These are phyloP conservation scores for Cephalopholis sonnerati DNA, from an alignment of 2,113 vertebrate genomes.

Conservation along the genomic window DNA sequence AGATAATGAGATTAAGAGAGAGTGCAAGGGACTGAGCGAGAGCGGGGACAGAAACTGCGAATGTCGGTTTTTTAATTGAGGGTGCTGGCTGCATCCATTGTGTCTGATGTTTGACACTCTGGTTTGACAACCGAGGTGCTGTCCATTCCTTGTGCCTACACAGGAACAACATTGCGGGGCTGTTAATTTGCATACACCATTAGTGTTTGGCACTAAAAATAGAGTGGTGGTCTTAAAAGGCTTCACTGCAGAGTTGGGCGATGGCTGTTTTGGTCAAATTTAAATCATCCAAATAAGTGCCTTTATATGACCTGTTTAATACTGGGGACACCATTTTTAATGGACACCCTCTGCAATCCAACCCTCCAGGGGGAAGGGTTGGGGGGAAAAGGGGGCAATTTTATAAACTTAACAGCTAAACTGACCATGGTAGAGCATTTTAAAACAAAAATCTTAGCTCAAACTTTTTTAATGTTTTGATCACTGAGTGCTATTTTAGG, in stretches of 20 bases:
- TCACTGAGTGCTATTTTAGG: too few species aligned
- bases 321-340: too few species aligned
- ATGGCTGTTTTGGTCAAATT: neutral
- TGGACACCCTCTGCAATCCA: too few species aligned
- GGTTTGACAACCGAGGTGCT: neutral
- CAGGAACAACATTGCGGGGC: neutral
- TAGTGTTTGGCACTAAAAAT: neutral
- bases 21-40: conserved; percentile 4
- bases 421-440: too few species aligned
- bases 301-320: neutral
- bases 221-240: neutral
- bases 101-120: conserved; percentile 18
- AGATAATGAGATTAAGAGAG: conserved; percentile 33
- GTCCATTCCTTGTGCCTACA: neutral
- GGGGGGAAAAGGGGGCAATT: too few species aligned
- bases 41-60: conserved; percentile 10
- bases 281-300: neutral
- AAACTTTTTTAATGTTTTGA: too few species aligned
- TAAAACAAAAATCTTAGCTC: too few species aligned
- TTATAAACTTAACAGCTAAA: too few species aligned
- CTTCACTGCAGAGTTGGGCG: neutral
- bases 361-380: too few species aligned
- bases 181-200: neutral
- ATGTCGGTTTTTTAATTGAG: conserved; percentile 19
- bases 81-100: conserved; percentile 36